Evolutionary conservation across 2,888 invertebrate genomes (phyloP).

Genomic region (Artemia sp.): DNA sequence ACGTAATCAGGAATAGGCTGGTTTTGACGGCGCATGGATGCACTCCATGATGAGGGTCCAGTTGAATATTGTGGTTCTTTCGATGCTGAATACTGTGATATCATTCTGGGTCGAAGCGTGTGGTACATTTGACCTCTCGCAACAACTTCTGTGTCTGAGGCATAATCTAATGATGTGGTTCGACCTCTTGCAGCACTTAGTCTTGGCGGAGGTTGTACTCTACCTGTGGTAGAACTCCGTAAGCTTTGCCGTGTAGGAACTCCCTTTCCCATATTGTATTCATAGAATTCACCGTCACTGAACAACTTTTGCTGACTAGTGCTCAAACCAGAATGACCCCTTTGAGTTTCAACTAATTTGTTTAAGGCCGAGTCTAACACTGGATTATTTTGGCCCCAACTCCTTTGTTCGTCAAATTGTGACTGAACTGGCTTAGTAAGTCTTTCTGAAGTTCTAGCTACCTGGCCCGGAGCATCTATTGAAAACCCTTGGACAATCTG

Average conservation of each 20-base stretch:
- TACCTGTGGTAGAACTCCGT: constrained; percentile 30
- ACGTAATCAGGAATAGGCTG: not conserved
- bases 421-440: constrained; percentile 82
- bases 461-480: constrained; percentile 29
- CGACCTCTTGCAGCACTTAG: constrained; percentile 39
- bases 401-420: constrained; percentile 30
- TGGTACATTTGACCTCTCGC: constrained; percentile 37
- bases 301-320: constrained; percentile 79
- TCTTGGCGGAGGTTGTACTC: constrained; percentile 29
- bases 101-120: constrained; percentile 44
- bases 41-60: not conserved
- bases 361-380: constrained; percentile 44
- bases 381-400: constrained; percentile 81
- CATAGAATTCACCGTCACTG: constrained; percentile 41
- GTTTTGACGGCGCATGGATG: not conserved
- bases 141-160: constrained; percentile 88
- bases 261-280: constrained; percentile 21
- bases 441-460: constrained; percentile 73
- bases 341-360: constrained; percentile 29
- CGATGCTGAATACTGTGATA: constrained; percentile 30
- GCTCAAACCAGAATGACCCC: constrained; percentile 56
- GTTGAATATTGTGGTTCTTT: constrained; percentile 23
- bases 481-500: constrained; percentile 39
- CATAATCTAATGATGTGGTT: constrained; percentile 65
- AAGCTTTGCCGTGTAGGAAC: constrained; percentile 18